Evolutionary conservation across 2,888 invertebrate species (phyloP), one percentile per base, ranked within the genome.

Genomic region (Clostera curtula): DNA sequence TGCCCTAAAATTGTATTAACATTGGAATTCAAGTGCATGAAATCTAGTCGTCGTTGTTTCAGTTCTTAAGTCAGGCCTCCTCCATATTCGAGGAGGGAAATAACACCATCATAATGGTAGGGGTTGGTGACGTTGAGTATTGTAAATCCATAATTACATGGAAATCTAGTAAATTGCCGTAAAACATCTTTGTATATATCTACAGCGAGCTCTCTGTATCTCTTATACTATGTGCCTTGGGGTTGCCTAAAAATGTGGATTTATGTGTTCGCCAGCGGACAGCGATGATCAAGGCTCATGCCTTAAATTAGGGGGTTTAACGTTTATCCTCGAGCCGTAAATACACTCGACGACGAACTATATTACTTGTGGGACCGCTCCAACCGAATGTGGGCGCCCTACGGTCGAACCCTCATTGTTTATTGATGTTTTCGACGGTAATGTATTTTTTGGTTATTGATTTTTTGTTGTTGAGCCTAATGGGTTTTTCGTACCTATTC

Each of bases 221-320:
- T n/a, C n/a, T n/a, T n/a, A n/a, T n/a, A n/a, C n/a, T n/a, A n/a
- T n/a, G n/a, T n/a, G n/a, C n/a, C n/a, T n/a, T n/a, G n/a, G n/a
- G n/a, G 70, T 60, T 62, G 59, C 68, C 75, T 75, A 73, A 79
- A 79, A 77, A 77, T 75, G 76, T 68, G 76, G 74, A 79, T 80
- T 80, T 80, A 80, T 77, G 69, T 68, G 55, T 55, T 55, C 66
- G 49, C 62, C 65, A 54, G 50, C 62, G 69, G 69, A 62, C 72
- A 64, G 72, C 76, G 71, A 80, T 79, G 77, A 80, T 80, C 75
- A 74, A 56, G 66, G 69, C 73, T 76, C 75, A 66, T 67, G 66
- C 71, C 74, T 73, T 79, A 80, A 79, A 79, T 80, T 79, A 75
- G 73, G 70, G 66, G 75, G 70, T 72, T 79, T 76, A 72, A 72